Evolutionary conservation across 1,140 invertebrate species (phyloP).

Genomic region (Panulirus ornatus): DNA sequence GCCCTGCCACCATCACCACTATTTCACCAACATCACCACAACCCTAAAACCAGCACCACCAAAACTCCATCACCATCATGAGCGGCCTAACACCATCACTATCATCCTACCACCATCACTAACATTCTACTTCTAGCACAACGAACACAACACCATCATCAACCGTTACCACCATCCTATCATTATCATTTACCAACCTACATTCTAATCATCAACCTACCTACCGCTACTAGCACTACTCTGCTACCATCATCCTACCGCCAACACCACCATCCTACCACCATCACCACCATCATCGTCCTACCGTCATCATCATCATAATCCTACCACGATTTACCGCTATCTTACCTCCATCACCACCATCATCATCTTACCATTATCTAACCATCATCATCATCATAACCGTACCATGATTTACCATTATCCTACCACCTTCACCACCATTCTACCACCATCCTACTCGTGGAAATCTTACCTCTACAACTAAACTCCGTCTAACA

Average conservation of each 20-base stretch:
- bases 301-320: not conserved
- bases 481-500: conserved; percentile 39
- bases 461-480: not conserved
- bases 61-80: not conserved
- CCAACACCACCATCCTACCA: not conserved
- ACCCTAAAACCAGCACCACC: not conserved
- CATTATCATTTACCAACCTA: not conserved
- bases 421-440: not conserved
- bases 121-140: not conserved
- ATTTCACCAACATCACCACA: not conserved
- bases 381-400: not conserved
- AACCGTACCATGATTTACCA: not conserved
- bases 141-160: too few species aligned
- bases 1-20: not conserved
- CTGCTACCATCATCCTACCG: not conserved
- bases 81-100: not conserved
- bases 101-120: too few species aligned
- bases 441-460: not conserved
- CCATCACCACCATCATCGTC: not conserved
- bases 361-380: not conserved
- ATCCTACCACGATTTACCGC: not conserved
- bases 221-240: not conserved
- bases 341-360: not conserved
- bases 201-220: not conserved
- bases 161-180: not conserved